Percentiles rank a stretch among this genome's conserved stretches.
Conservation (phyloP, 2,113 vertebrate species). For the Catharus minimus region DNA sequence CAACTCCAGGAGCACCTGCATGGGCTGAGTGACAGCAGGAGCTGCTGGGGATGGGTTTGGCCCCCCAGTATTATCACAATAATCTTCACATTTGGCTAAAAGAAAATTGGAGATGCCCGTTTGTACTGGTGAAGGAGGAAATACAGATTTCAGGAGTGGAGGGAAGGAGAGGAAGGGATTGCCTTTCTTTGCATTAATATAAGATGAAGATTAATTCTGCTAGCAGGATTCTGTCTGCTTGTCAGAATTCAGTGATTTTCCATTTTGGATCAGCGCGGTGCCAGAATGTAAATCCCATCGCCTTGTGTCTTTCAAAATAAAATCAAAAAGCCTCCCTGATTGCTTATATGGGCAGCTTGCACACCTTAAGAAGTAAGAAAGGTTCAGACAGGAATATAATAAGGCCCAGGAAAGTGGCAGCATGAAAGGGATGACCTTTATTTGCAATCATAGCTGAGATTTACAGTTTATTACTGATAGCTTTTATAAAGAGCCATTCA, state of each 20-base stretch:
- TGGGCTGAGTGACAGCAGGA: background rate
- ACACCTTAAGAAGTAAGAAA: conserved; percentile 77
- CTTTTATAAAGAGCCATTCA: conserved; percentile 91
- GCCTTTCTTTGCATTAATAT: conserved; percentile 35
- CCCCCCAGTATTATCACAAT: background rate
- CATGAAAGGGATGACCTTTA: conserved; percentile 86
- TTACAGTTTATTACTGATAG: conserved; percentile 92
- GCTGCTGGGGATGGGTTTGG: background rate
- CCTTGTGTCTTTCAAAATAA: conserved; percentile 67
- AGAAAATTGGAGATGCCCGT: fast-evolving
- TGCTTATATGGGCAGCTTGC: conserved; percentile 72
- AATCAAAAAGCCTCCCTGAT: conserved; percentile 56
- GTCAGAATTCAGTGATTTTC: conserved; percentile 43
- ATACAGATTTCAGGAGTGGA: background rate
- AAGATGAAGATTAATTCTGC: conserved; percentile 51
- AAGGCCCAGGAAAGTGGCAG: conserved; percentile 80
- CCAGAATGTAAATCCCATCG: conserved; percentile 69
- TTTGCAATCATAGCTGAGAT: conserved; percentile 90
- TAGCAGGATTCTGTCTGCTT: background rate
- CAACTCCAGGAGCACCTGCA: background rate
- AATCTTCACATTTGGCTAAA: background rate
- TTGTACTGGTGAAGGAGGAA: background rate
- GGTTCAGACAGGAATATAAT: conserved; percentile 77
- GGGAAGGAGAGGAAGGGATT: background rate
- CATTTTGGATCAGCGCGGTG: conserved; percentile 29